Evolutionary conservation across 2,113 vertebrate genomes (phyloP), one percentile per base, ranked within the genome.

Genomic region (Montifringilla adamsi): DNA sequence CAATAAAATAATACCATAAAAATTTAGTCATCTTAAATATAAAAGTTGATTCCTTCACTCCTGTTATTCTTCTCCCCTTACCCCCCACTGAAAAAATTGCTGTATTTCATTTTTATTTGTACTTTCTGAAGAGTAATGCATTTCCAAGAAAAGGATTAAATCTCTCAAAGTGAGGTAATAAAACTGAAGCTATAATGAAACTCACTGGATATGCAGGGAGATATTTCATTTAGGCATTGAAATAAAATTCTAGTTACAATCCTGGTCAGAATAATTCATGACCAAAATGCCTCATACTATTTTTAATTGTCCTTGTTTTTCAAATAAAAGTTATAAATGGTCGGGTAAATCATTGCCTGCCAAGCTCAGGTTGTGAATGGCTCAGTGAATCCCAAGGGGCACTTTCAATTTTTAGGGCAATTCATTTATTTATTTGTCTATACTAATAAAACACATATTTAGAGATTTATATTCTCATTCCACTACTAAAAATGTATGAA

Each of bases 261-360:
- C 46, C 74, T 93, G 90, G 89, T 89, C 90, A 85, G 92, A 97
- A 97, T 96, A 96, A 97, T 96, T 96, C 91, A 97, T 95, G 70
- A 81, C 87, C 74, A 87, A 89, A 89, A 89, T 35, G 59, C 68
- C 87, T 93, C 66, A 85, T 70, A 76, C 59, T 84, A 84, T 80
- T 96, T 96, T 97, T 97, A 97, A 97, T 97, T 96, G 90, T 76
- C 77, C 94, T 93, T 97, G 87, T 93, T 96, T 97, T 94, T 94
- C 79, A 83, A 84, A 95, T 89, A 75, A 82, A 96, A 91, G 43
- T 96, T 95, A 95, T 88, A 85, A 68, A 94, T 72, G 49, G 82
- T 80, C 89, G 85, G 62, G 67, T 89, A 96, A 96, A 95, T 94
- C 64, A 86, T 27, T 84, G 62, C 44, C 77, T 92, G 84, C 44